phyloP scores from a whole-genome alignment of 2,113 vertebrate species.

The Microcebus lehilahytsara region DNA sequence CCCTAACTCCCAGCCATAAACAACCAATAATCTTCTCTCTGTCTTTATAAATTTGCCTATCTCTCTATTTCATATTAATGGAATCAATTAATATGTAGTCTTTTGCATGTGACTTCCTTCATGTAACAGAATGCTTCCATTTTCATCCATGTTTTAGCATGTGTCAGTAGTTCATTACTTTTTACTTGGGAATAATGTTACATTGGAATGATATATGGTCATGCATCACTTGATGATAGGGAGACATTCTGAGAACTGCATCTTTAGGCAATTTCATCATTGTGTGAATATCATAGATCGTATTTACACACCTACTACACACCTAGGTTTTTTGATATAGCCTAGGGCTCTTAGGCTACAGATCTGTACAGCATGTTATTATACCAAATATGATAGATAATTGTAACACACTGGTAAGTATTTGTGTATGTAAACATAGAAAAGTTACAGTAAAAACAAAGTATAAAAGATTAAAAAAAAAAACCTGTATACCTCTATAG shows the following conservation, averaged over 20 bases:
- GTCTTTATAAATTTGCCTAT: background rate
- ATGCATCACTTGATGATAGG: background rate
- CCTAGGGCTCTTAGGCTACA: background rate
- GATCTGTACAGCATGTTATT: background rate
- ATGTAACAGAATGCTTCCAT: background rate
- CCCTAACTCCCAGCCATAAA: background rate
- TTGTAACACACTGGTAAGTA: background rate
- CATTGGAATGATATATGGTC: background rate
- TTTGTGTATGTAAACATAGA: background rate
- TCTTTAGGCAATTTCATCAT: background rate
- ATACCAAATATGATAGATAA: background rate
- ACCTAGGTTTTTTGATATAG: background rate
- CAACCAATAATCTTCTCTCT: background rate
- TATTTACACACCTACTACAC: background rate
- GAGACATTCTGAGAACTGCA: background rate
- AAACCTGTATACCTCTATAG: background rate
- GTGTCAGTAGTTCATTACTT: background rate
- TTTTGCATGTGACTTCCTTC: background rate
- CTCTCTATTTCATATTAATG: background rate
- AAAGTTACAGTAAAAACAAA: background rate
- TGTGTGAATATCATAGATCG: background rate
- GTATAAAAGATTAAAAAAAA: too few relatives aligned
- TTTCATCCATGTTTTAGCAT: background rate
- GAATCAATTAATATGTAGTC: background rate
- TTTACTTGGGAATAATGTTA: background rate